Percentiles rank a stretch among this genome's conserved stretches.
Conservation (phyloP, 1,140 invertebrate genomes). For the Campoletis sonorensis region DNA sequence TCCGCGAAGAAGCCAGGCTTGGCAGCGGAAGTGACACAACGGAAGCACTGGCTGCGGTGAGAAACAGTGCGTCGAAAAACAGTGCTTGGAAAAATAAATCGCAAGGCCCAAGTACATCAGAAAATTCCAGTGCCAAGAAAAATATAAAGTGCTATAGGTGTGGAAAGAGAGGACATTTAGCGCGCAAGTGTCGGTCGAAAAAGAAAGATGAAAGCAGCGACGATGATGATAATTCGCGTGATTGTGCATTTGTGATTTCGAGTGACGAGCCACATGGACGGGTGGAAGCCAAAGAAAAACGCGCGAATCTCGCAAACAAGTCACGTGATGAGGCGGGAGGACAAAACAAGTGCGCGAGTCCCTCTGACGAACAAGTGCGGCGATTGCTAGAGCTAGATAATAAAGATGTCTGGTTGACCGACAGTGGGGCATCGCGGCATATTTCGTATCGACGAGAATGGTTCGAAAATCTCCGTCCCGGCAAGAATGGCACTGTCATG, state of each 20-base stretch:
- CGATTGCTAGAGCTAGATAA: slow-evolving; percentile 23
- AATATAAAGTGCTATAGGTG: slow-evolving; percentile 27
- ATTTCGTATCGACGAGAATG: slow-evolving; percentile 41
- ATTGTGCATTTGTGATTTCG: neutral
- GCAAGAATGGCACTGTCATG: slow-evolving; percentile 11
- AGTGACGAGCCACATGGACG: slow-evolving; percentile 44
- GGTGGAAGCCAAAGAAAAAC: no score
- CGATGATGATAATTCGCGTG: neutral
- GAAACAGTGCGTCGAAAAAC: slow-evolving; percentile 34
- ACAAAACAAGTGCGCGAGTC: neutral
- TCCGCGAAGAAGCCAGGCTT: slow-evolving; percentile 9
- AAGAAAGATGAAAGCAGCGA: slow-evolving; percentile 16
- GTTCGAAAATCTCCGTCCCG: slow-evolving; percentile 38
- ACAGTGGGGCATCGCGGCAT: no score
- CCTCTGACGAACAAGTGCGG: slow-evolving; percentile 12
- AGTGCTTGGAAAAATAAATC: slow-evolving; percentile 12
- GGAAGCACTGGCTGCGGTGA: slow-evolving; percentile 23
- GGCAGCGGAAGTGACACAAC: neutral
- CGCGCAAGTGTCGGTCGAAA: neutral
- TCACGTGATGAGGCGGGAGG: neutral
- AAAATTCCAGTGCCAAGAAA: neutral
- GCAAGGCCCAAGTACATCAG: neutral
- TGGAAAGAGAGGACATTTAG: neutral
- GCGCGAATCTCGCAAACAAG: no score
- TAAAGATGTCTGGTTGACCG: no score